Base-by-base conservation (phyloP, 2,888 invertebrate genomes). In the Eulithis testata region DNA sequence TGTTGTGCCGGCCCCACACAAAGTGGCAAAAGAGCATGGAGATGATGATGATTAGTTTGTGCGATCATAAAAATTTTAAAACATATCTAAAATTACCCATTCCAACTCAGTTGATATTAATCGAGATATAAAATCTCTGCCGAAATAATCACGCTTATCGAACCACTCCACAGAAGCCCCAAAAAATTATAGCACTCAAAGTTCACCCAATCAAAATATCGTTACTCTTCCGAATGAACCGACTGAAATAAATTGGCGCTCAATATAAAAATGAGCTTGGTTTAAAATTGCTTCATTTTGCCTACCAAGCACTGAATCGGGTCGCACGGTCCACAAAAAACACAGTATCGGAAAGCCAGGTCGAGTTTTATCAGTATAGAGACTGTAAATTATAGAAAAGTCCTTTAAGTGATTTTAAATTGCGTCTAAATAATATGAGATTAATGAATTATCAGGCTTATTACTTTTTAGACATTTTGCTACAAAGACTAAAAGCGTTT, bases 331-430 rank as follows among this genome's bases (percentile, higher is more conserved):
- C 36, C 58, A 54, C 72, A 76, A 74, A 79, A 81, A 78, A 82
- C 72, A 78, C 76, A 74, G 81, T 80, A 82, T 82, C 80, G 80
- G 73, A 82, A 86, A 86, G 84, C 81, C 82, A 79, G 83, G 64
- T 72, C 58, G 70, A 60, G 71, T 72, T 78, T 78, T 71, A 50
- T 70, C 73, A 50, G 58, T 8, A 40, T 40, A 58, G 60, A 63
- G 51, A 60, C 63, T 21, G 40, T 51, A 52, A 57, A 31, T 54
- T 54, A 44, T 44, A 57, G 44, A 57, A 51, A n/a, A 44, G 7
- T 3, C 14, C 14, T 47, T 31, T 31, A 3, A 31, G 31, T 0
- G 4, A 31, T 31, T 31, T 31, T 31, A 5, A 31, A 21, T 21
- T 21, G 31, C 3, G 6, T 3, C 31, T 31, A 3, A 31, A 31